Base-by-base conservation (phyloP, 92 coral and sea anemone species). In the Palythoa caribaeorum region DNA sequence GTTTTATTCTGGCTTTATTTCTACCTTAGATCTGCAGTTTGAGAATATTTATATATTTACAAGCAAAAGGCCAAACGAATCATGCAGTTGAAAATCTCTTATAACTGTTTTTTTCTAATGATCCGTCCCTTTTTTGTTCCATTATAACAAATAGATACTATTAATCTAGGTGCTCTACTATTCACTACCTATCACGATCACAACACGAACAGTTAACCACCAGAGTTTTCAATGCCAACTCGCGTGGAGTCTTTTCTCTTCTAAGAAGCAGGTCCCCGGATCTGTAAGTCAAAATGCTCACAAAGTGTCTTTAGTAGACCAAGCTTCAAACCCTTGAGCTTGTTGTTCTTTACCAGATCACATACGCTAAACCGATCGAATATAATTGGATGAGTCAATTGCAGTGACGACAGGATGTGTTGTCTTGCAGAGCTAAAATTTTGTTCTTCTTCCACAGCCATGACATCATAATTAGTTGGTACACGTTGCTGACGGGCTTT, bases 361-460 rank as follows among this genome's bases (percentile, higher is more conserved):
- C 85, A 80, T 16, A 80, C 12, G 39, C 57, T 50, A 19, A 55
- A 80, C 50, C 57, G 50, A 50, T 21, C 85, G 17, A 36, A 57
- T n/a, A 80, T 71, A 70, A 80, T 80, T 80, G 85, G 86, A 66
- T 80, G 86, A n/a, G 60, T 66, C 44, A 78, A 66, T 9, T 80
- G 86, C 39, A 80, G 72, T 59, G 73, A 7, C 6, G 86, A 80
- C 70, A 80, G 74, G 36, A 80, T 80, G n/a, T 80, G 17, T 36
- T 59, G 73, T 28, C 73, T 72, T 59, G 86, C 86, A 16, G 70
- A 20, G 59, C 36, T 28, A 59, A 28, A 80, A 52, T 80, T 80
- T 38, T 51, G 48, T 80, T 59, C 86, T 73, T 80, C 86, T 80
- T 80, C 86, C 37, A 52, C 72, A 44, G 85, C 39, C 48, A 28